Percentiles rank a stretch among this genome's conserved stretches.
Evolutionary conservation across 2,888 invertebrate genomes (phyloP).

Genomic region (Tenthredo scrophulariae): DNA sequence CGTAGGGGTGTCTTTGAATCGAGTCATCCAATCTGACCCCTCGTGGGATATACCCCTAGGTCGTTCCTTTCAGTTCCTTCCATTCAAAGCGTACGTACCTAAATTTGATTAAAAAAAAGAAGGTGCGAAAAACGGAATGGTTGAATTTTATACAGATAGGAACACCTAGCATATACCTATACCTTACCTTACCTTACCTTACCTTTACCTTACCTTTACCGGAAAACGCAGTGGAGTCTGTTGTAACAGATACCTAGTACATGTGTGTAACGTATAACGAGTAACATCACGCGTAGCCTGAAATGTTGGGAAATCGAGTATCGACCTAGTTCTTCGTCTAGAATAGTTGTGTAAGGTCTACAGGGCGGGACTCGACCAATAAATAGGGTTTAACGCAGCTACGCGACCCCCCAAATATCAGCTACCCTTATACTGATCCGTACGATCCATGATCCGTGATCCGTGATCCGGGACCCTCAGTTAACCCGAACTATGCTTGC

Average conservation of each 20-base stretch:
- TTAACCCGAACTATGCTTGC: conserved; percentile 34
- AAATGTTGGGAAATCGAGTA: conserved; percentile 35
- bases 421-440: conserved; percentile 23
- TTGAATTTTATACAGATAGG: background rate
- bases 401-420: conserved; percentile 34
- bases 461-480: conserved; percentile 38
- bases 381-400: conserved; percentile 43
- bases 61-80: conserved; percentile 39
- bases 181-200: background rate
- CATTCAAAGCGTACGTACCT: conserved; percentile 34
- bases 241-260: background rate
- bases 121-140: background rate
- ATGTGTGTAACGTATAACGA: background rate
- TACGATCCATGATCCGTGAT: conserved; percentile 33
- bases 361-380: conserved; percentile 20
- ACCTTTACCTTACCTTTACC: background rate
- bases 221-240: background rate
- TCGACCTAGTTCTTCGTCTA: conserved; percentile 28
- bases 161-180: background rate
- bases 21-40: conserved; percentile 51
- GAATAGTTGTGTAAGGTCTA: conserved; percentile 13
- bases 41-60: background rate
- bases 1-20: conserved; percentile 38
- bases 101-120: conserved; percentile 50
- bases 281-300: background rate